Percentiles rank a stretch among this genome's conserved stretches.
These are phyloP conservation scores for Automeris io DNA, from an alignment of 2,888 invertebrate genomes.

Conservation along the genomic window DNA sequence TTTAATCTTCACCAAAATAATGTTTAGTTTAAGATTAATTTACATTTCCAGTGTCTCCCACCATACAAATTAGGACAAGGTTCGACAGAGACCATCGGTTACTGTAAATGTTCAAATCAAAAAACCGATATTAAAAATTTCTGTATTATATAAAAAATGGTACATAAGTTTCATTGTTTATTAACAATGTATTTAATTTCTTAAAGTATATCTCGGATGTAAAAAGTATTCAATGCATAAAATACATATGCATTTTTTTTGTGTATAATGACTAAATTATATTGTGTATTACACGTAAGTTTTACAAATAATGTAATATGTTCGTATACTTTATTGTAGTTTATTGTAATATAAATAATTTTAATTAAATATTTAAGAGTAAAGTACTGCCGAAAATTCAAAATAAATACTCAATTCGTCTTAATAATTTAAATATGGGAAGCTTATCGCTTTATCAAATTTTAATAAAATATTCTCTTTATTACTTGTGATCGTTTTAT, in stretches of 20 bases:
- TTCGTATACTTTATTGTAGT: slow-evolving; percentile 26
- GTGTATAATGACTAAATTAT: too few relatives aligned
- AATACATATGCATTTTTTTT: too few relatives aligned
- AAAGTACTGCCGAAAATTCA: slow-evolving; percentile 24
- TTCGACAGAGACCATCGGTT: neutral
- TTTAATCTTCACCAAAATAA: slow-evolving; percentile 18
- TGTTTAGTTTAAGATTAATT: slow-evolving; percentile 9
- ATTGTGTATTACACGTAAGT: too few relatives aligned
- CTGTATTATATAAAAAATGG: too few relatives aligned
- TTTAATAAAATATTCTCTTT: neutral
- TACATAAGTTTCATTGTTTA: too few relatives aligned
- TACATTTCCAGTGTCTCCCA: slow-evolving; percentile 26
- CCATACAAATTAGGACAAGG: slow-evolving; percentile 14
- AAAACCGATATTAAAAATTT: too few relatives aligned
- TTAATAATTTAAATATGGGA: slow-evolving; percentile 7
- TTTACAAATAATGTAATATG: slow-evolving; percentile 24
- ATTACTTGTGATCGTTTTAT: neutral
- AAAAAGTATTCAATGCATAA: too few relatives aligned
- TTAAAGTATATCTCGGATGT: too few relatives aligned
- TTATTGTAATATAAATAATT: slow-evolving; percentile 34
- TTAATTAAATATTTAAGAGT: slow-evolving; percentile 21
- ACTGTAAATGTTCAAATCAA: neutral
- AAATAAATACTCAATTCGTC: slow-evolving; percentile 21
- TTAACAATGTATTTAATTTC: too few relatives aligned
- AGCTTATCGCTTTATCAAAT: too few relatives aligned